Evolutionary conservation across 2,797 vertebrate genomes (phyloP), one percentile per base, ranked within the genome.

Genomic region (Silurus aristotelis): DNA sequence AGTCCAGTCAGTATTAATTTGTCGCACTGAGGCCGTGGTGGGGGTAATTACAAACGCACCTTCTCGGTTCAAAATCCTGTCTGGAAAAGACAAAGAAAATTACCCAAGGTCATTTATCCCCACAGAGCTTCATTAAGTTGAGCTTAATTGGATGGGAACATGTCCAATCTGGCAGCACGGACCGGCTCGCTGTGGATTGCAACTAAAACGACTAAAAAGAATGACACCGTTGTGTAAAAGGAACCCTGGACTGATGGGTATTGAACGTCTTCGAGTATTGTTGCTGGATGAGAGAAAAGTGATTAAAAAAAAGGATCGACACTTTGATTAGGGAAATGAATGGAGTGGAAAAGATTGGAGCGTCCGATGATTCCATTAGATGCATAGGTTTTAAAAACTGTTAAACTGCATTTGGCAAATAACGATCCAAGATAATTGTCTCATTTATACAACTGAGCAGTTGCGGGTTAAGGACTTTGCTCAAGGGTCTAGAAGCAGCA

Each of bases 61-160:
- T 55, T 71, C 85, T 78, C 43, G 6, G 52, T 43, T 83, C 55
- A 86, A 75, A 82, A 77, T 70, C 61, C 72, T 78, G 85, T 27
- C 76, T 72, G 38, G 38, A 66, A 48, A 83, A 86, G 56, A 83
- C 73, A 86, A 86, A 86, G 52, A 67, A 85, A 77, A 75, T 78
- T 52, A 58, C 72, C 73, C 55, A 83, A 86, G 80, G 72, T 83
- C 80, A 55, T 86, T 70, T 85, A 81, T 82, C 83, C 73, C 67
- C 67, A 86, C 85, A 76, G 82, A 86, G 75, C 76, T 86, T 79
- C 76, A 86, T 80, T 83, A 58, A 83, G 75, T 70, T 61, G 27
- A 86, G 67, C 84, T 58, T 86, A 86, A 86, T 77, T 68, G 80
- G 72, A 86, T 77, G 80, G 80, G 85, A 83, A 86, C 81, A 78